phyloP scores from a whole-genome alignment of 2,797 vertebrate species.

The Australoheros facetus region DNA sequence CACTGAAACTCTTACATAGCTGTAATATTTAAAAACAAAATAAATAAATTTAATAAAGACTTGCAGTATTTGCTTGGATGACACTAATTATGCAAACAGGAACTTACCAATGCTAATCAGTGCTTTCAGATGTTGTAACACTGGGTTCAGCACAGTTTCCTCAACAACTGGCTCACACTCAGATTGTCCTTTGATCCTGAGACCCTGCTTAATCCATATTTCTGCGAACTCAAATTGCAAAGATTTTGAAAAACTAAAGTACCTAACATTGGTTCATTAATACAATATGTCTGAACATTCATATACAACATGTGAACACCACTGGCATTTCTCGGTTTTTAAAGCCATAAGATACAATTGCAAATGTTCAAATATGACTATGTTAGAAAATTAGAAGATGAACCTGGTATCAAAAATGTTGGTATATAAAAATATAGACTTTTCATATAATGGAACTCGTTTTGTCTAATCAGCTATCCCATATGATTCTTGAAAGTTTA shows the following conservation, averaged over 20 bases:
- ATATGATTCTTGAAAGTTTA: background rate
- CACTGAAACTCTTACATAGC: too few relatives aligned
- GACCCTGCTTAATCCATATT: background rate
- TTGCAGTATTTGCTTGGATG: too few relatives aligned
- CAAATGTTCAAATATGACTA: background rate
- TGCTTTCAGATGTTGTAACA: too few relatives aligned
- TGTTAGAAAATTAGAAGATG: background rate
- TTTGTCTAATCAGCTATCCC: too few relatives aligned
- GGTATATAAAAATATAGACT: background rate
- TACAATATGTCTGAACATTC: too few relatives aligned
- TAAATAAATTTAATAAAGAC: too few relatives aligned
- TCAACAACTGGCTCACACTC: too few relatives aligned
- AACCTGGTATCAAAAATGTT: background rate
- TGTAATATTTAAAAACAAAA: too few relatives aligned
- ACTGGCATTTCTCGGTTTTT: background rate
- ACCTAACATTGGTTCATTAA: background rate
- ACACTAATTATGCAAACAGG: too few relatives aligned
- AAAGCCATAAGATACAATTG: background rate
- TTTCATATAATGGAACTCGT: background rate
- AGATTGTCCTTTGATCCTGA: background rate
- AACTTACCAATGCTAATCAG: too few relatives aligned
- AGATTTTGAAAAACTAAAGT: background rate
- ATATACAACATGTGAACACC: background rate
- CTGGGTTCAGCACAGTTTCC: too few relatives aligned
- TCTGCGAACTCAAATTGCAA: too few relatives aligned